phyloP scores from a whole-genome alignment of 2,888 invertebrate genomes.

The Acleris holmiana region DNA sequence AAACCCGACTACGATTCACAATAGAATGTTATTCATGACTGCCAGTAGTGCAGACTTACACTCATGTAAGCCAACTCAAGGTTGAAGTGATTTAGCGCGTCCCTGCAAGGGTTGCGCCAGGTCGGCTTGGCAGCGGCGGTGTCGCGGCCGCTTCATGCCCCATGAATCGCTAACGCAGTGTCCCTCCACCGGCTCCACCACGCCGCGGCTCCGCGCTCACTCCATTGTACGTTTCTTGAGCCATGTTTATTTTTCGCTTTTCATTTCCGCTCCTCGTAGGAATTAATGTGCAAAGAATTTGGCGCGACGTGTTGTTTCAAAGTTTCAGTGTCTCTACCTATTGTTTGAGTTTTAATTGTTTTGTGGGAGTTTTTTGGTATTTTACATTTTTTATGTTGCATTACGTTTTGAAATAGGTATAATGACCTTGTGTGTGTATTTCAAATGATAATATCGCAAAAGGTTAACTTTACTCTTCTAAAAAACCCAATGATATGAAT shows the following conservation, averaged over 20 bases:
- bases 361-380: conserved; percentile 5
- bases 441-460: not conserved
- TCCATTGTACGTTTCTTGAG: conserved; percentile 34
- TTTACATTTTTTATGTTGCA: too few relatives aligned
- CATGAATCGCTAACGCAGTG: conserved; percentile 47
- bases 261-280: conserved; percentile 46
- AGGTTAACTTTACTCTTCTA: not conserved
- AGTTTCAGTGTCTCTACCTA: conserved; percentile 36
- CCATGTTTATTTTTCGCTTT: conserved; percentile 45
- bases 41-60: too few relatives aligned
- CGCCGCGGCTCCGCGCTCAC: conserved; percentile 31
- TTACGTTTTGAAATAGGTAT: too few relatives aligned
- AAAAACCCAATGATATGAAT: too few relatives aligned
- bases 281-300: conserved; percentile 53
- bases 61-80: too few relatives aligned
- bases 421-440: too few relatives aligned
- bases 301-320: conserved; percentile 42
- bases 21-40: too few relatives aligned
- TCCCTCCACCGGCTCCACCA: conserved; percentile 37
- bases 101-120: not conserved
- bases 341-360: conserved; percentile 36
- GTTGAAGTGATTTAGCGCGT: too few relatives aligned
- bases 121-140: conserved; percentile 32
- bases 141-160: conserved; percentile 44
- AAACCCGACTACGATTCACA: too few relatives aligned